Evolutionary conservation across 2,797 vertebrate species (phyloP), one percentile per base, ranked within the genome.

Genomic region (Trichosurus vulpecula): DNA sequence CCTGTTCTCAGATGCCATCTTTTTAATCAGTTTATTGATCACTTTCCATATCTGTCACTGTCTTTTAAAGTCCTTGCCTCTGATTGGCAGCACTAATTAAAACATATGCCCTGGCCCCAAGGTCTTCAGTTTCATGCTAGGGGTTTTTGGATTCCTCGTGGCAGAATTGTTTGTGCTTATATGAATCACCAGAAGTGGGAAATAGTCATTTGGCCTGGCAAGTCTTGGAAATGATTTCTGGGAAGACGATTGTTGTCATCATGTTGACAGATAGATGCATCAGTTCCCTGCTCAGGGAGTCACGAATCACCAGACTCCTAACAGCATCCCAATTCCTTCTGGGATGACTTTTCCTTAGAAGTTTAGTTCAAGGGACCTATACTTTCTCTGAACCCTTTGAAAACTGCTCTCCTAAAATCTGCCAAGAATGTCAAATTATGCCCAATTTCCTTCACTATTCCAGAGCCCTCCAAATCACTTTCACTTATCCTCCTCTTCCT

Each of bases 401-500:
- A 87, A 87, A 87, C 74, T 87, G 41, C 22, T 25, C 3, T 41
- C 19, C n/a, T 41, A 25, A 41, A 81, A 81, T 81, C n/a, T 81
- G 66, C n/a, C 66, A 81, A 4, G 9, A 47, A 47, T 51, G 74
- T 87, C 41, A 87, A 81, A 51, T 87, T 87, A 51, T 51, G 74
- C 74, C 9, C 74, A 87, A 87, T 87, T 27, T 87, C 74, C 22
- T 47, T 87, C 41, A 51, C 41, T 51, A 12, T 87, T 87, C 41
- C 41, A 47, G n/a, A 87, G 3, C 3, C 74, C 41, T 87, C 74
- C 41, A 87, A 87, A 87, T 87, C 41, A 87, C 41, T 87, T 87
- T 51, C 25, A 87, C 41, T 47, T 87, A 87, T 87, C 74, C 57
- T 92, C 30, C 3, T 92, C 96, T 96, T 54, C 47, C 31, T 55